Percentiles rank a stretch among this genome's conserved stretches.
These are phyloP conservation scores for Orius laevigatus DNA, from an alignment of 1,140 invertebrate genomes.

Conservation along the genomic window DNA sequence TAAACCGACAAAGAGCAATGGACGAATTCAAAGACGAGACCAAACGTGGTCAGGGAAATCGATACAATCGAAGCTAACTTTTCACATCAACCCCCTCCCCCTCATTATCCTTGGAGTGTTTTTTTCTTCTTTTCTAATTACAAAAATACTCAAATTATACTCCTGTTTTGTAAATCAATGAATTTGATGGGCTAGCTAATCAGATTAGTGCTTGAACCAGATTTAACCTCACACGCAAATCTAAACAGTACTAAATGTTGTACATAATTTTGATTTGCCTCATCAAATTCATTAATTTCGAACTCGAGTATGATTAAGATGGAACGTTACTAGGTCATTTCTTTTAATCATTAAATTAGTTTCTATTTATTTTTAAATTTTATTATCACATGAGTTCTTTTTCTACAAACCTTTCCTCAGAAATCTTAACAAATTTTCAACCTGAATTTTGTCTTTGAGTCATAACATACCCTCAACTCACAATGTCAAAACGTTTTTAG, in stretches of 20 bases:
- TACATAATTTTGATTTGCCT: neutral
- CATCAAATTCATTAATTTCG: too few species aligned
- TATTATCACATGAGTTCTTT: too few species aligned
- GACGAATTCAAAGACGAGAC: slow-evolving; percentile 90
- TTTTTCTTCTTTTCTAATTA: neutral
- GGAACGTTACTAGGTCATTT: too few species aligned
- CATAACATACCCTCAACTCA: too few species aligned
- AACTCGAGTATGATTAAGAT: too few species aligned
- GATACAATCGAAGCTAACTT: slow-evolving; percentile 61
- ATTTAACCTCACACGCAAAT: neutral
- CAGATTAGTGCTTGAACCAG: neutral
- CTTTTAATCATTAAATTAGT: too few species aligned
- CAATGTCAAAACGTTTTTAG: too few species aligned
- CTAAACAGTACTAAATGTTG: neutral
- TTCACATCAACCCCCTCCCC: neutral
- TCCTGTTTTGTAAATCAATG: neutral
- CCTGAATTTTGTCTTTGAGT: too few species aligned
- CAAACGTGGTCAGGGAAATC: slow-evolving; percentile 73
- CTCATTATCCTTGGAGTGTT: too few species aligned
- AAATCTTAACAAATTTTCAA: too few species aligned
- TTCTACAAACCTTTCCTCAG: too few species aligned
- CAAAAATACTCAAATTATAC: neutral
- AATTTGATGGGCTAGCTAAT: neutral
- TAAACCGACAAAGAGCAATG: slow-evolving; percentile 48
- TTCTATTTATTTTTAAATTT: too few species aligned